Base-by-base conservation (phyloP, 2,888 invertebrate species). In the Drosophila greeni region DNA sequence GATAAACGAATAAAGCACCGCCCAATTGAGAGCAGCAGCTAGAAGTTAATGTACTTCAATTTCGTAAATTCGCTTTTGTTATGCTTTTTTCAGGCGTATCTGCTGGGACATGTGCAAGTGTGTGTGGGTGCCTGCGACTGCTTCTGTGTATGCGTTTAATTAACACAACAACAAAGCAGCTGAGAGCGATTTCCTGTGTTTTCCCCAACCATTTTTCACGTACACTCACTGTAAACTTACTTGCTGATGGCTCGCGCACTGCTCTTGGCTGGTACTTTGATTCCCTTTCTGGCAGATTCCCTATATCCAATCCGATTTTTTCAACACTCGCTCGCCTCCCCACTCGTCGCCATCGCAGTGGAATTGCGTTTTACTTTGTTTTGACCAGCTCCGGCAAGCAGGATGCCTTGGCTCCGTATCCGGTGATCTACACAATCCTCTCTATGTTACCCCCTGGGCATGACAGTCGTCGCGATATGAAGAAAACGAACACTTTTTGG, bases 331-430 rank as follows among this genome's bases (percentile, higher is more conserved):
- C 66, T 71, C 66, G 55, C 73, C 73, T 53, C 47, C 58, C 57
- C 58, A 75, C 73, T 81, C 76, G 76, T 81, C 73, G 71, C 71
- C 78, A 73, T 76, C 66, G 67, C 66, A 70, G 73, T 75, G 78
- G 70, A 69, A 82, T 78, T 74, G 82, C 80, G 80, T 57, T 60
- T 53, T 71, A 74, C 69, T 73, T 43, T 55, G 34, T 45, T 64
- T 66, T 56, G 48, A 37, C 37, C 37, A 37, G 59, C 20, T 29
- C 39, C 24, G 37, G n/a, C 31, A 20, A 9, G 20, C 62, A 40
- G 53, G 20, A 20, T 29, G n/a, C 7, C 5, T 14, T 33, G 5
- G 6, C n/a, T 56, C 18, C 14, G n/a, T 24, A 12, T 47, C 12
- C 9, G 23, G 23, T 4, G n/a, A 24, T 51, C 31, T 43, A 31